Base-by-base conservation (phyloP, 1,140 invertebrate genomes). In the Cepaea nemoralis region DNA sequence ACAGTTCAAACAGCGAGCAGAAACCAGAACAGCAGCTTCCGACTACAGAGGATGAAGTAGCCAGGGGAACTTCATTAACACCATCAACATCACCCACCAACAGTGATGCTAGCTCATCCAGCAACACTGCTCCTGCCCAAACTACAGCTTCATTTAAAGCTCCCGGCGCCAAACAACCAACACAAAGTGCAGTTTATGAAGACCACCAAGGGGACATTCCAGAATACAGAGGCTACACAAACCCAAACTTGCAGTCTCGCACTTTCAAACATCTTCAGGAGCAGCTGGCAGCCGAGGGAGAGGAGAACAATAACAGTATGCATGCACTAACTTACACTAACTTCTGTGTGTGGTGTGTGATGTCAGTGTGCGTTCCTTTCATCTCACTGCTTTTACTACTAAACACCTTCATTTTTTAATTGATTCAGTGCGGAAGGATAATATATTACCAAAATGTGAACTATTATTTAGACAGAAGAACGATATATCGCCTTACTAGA, bases 211-310 rank as follows among this genome's bases (percentile, higher is more conserved):
- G 88, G 69, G 87, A 89, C 80, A 81, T 86, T 6, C 84, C 86
- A 8, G 78, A 82, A n/a, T 88, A 88, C 63, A 80, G 83, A 39
- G 86, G 86, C 24, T 88, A 88, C 78, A 88, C 88, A 14, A 88
- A 89, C 77, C 88, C 89, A 19, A 87, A 88, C 83, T 83, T 89
- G 27, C 89, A 90, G 81, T 90, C 89, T 14, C 83, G 87, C 40
- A 86, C 88, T 16, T 90, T 90, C 85, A 86, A 87, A 79, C 84
- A 85, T 14, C 82, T 90, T 40, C 86, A 89, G 78, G 85, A 88
- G 48, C 69, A 86, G 27, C 40, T 86, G 45, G 78, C 70, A 50
- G 67, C 82, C 16, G 48, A 85, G 74, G 82, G 76, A 33, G 74
- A 81, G 39, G 24, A 79, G 31, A 69, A 70, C 24, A 78, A 55